Evolutionary conservation across 1,140 invertebrate genomes (phyloP).

Genomic region (Drosophila bipectinata): DNA sequence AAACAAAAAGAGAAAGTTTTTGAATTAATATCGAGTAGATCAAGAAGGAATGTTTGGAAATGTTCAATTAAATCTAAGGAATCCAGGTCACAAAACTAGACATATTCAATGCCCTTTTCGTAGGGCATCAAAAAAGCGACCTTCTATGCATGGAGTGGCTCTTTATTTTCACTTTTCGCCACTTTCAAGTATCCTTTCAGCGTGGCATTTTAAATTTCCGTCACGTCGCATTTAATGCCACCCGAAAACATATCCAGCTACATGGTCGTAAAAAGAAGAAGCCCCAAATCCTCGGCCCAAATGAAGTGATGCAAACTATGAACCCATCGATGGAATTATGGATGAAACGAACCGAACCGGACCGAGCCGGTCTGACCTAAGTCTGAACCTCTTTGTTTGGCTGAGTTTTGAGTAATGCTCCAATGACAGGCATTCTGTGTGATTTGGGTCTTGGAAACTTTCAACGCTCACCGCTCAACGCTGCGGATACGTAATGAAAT

Average conservation of each 20-base stretch:
- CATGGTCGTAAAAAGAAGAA: conserved; percentile 42
- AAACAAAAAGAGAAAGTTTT: conserved; percentile 13
- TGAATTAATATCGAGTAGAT: conserved; percentile 7
- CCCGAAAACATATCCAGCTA: conserved; percentile 21
- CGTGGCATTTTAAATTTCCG: conserved; percentile 21
- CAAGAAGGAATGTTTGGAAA: neutral
- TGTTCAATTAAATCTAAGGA: conserved; percentile 1
- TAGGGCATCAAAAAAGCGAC: neutral
- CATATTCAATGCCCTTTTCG: neutral
- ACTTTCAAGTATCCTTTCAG: conserved; percentile 24
- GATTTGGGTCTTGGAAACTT: conserved; percentile 39
- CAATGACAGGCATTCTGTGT: conserved; percentile 43
- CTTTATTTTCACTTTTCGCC: conserved; percentile 23
- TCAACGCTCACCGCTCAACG: conserved; percentile 16
- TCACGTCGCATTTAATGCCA: conserved; percentile 35
- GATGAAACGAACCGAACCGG: conserved; percentile 7
- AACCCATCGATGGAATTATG: conserved; percentile 24
- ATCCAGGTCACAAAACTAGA: neutral
- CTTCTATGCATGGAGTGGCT: neutral
- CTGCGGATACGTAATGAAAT: conserved; percentile 38
- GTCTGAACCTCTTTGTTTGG: conserved; percentile 43
- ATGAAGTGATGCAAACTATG: conserved; percentile 43
- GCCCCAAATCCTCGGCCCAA: conserved; percentile 5
- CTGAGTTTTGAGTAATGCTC: conserved; percentile 38
- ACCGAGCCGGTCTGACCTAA: conserved; percentile 29